Conservation (phyloP, 2,888 invertebrate species). For the Leptothorax acervorum region DNA sequence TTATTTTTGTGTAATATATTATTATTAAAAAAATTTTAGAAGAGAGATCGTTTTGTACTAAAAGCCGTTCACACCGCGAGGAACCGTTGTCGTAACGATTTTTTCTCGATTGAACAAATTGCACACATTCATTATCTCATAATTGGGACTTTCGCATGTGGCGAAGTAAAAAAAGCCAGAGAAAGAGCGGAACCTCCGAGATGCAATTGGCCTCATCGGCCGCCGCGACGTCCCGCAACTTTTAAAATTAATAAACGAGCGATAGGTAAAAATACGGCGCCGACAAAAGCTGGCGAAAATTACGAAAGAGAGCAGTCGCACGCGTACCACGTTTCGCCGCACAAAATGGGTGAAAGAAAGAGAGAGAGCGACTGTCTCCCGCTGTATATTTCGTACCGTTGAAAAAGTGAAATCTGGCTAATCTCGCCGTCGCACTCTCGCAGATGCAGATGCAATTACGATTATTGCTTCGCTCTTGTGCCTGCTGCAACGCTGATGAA, state of each 20-base stretch:
- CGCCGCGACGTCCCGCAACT: constrained; percentile 3
- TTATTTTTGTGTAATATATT: background rate
- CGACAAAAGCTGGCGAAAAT: constrained; percentile 43
- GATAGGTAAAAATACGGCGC: constrained; percentile 23
- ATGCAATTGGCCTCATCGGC: constrained; percentile 43
- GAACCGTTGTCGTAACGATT: constrained; percentile 32
- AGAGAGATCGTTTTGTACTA: background rate
- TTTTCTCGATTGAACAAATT: constrained; percentile 44
- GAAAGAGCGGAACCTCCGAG: background rate
- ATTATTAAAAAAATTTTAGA: background rate
- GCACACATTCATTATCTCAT: constrained; percentile 63
- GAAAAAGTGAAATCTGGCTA: constrained; percentile 70
- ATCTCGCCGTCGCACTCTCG: constrained; percentile 62
- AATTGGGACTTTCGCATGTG: constrained; percentile 62
- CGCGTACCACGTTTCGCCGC: constrained; percentile 22
- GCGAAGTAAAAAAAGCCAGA: constrained; percentile 23
- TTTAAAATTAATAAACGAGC: constrained; percentile 53
- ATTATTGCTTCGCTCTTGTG: constrained; percentile 56
- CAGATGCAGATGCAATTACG: constrained; percentile 68
- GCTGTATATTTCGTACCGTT: constrained; percentile 39
- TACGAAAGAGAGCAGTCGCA: constrained; percentile 32
- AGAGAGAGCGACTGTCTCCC: constrained; percentile 19
- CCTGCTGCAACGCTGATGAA: constrained; percentile 58
- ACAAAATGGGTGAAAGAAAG: background rate
- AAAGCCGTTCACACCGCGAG: background rate